Base-by-base conservation (phyloP, 2,113 vertebrate genomes). In the Megalops atlanticus region DNA sequence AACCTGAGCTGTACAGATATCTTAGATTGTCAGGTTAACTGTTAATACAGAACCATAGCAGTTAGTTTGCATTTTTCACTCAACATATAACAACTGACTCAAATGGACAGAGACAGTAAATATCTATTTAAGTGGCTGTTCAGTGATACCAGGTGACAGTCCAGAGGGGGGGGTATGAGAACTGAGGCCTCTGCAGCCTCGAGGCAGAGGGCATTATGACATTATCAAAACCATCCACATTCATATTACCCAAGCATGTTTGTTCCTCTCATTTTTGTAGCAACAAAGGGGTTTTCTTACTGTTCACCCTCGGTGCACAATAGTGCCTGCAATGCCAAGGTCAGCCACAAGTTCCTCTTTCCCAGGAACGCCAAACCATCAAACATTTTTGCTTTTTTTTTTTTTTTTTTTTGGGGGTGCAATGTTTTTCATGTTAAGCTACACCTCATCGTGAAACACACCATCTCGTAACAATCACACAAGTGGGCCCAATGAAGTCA, bases 261-360 rank as follows among this genome's bases (percentile, higher is more conserved):
- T 81, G 73, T 68, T 76, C 72, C 73, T 75, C 10, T 76, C 54
- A 74, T 47, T 80, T 73, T 52, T 76, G 64, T 43, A 81, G 78
- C 43, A 72, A 35, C 78, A 71, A 14, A 35, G 16, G n/a, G 41
- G 31, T 15, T 41, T 12, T 21, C 47, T 27, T 68, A 71, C 68
- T 78, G 76, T 76, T 52, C 72, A 31, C n/a, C n/a, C 38, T 58
- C 49, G 43, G 47, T 33, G 21, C 16, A 80, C 78, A 80, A 80
- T 74, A 45, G 49, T 81, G 80, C 52, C 24, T 74, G 21, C 49
- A 45, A 16, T 75, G 80, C 80, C 72, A 81, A 81, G 52, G 72
- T 74, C 80, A 75, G 52, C 49, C 21, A 27, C 31, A 64, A 31
- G 40, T 69, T 81, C 54, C 70, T 52, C 38, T 38, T 54, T 31